phyloP scores from a whole-genome alignment of 2,797 vertebrate genomes.

The Urocyon cinereoargenteus region DNA sequence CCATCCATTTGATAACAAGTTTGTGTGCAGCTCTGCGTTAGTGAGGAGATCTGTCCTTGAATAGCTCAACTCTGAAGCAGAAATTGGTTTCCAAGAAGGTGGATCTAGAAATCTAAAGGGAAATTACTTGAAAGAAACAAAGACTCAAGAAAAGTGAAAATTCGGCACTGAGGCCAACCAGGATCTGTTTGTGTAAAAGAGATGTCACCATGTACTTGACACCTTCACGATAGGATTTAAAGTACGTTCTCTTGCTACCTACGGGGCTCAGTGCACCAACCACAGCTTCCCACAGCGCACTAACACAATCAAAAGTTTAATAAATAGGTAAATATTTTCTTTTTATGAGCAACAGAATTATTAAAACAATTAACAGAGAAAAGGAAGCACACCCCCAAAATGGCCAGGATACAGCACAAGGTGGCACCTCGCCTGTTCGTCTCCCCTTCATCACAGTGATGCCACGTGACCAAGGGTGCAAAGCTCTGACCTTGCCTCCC shows the following conservation, averaged over 20 bases:
- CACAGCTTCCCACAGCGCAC: not conserved
- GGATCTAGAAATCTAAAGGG: not conserved
- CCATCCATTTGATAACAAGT: not conserved
- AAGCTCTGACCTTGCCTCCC: not conserved
- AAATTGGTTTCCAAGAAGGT: not conserved
- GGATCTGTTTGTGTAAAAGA: not conserved
- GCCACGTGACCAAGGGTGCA: fast-evolving
- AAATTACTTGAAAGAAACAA: not conserved
- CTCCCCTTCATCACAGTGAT: not conserved
- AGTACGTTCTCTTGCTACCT: not conserved
- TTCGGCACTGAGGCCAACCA: not conserved
- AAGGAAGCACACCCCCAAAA: not conserved
- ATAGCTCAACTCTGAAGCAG: not conserved
- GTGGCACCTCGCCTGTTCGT: fast-evolving
- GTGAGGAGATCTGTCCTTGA: not conserved
- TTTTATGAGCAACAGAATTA: not conserved
- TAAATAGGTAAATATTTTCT: not conserved
- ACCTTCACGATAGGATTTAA: fast-evolving
- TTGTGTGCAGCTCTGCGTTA: not conserved
- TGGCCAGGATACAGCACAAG: fast-evolving
- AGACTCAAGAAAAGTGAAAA: not conserved
- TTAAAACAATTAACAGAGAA: not conserved
- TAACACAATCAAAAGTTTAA: not conserved
- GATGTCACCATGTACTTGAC: fast-evolving
- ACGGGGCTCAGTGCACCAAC: fast-evolving